Evolutionary conservation across 2,888 invertebrate genomes (phyloP).

Genomic region (Linyphia triangularis): DNA sequence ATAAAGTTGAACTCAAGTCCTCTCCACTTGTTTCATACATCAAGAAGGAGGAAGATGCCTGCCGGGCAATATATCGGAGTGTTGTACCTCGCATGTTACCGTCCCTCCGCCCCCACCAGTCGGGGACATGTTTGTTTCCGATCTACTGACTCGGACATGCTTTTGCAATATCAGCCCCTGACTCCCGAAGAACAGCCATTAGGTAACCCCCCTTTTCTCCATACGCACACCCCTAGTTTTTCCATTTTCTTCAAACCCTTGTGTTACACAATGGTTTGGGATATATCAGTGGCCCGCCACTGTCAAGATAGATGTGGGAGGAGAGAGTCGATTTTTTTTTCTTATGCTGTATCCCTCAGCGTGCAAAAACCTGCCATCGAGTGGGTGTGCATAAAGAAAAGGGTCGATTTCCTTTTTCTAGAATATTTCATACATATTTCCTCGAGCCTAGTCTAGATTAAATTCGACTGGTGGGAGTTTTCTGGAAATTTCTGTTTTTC

Average conservation of each 20-base stretch:
- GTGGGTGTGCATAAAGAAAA: slow-evolving; percentile 51
- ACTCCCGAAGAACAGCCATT: slow-evolving; percentile 71
- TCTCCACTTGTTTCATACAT: slow-evolving; percentile 38
- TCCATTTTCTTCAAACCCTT: slow-evolving; percentile 72
- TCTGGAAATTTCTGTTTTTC: neutral
- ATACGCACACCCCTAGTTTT: slow-evolving; percentile 38
- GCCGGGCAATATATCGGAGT: slow-evolving; percentile 69
- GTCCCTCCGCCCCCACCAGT: slow-evolving; percentile 12
- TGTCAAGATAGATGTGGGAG: slow-evolving; percentile 63
- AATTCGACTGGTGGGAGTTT: slow-evolving; percentile 46
- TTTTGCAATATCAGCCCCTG: slow-evolving; percentile 75
- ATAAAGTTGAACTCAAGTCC: neutral
- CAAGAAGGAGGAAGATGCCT: slow-evolving; percentile 56
- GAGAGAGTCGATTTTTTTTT: slow-evolving; percentile 11
- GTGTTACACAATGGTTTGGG: slow-evolving; percentile 73
- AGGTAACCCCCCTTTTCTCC: slow-evolving; percentile 62
- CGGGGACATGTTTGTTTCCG: slow-evolving; percentile 73
- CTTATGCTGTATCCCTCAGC: neutral
- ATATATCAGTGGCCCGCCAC: slow-evolving; percentile 73
- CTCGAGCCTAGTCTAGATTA: slow-evolving; percentile 48
- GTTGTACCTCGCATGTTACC: slow-evolving; percentile 63
- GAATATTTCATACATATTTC: slow-evolving; percentile 61
- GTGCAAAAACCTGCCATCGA: slow-evolving; percentile 61
- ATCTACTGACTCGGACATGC: slow-evolving; percentile 74
- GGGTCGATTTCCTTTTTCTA: slow-evolving; percentile 48